Base-by-base conservation (phyloP, 2,113 vertebrate genomes). In the Scatophagus argus region DNA sequence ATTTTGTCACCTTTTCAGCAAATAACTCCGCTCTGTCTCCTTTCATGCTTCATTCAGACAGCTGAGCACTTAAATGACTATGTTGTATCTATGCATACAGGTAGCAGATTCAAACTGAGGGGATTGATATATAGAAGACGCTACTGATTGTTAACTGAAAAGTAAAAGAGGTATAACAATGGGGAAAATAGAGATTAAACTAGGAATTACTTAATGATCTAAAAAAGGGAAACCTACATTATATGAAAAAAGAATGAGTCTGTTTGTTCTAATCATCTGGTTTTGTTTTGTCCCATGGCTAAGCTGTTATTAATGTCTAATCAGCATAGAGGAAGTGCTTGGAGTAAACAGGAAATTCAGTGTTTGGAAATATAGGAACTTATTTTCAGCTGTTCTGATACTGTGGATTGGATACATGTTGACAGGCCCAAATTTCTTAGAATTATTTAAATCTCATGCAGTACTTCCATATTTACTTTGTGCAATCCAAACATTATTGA, bases 341-440 rank as follows among this genome's bases (percentile, higher is more conserved):
- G 9, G 63, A 8, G 67, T 89, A 83, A 91, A 92, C 88, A 88
- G 89, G 91, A 92, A 89, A 76, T 81, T 71, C 47, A n/a, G 4
- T 85, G 83, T 89, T 87, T 79, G 41, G 65, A 63, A 76, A 79
- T 52, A 23, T 58, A 29, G 70, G 47, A 46, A 36, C 62, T 71
- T 11, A 58, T 17, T 44, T 58, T 13, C 13, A 61, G 31, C 43
- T 27, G 29, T 59, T 44, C 2, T 14, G 47, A 41, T 39, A 3
- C 6, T 19, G 32, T 29, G 16, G 47, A 14, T 13, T 60, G 27
- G 21, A 56, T 14, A 5, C 19, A 36, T 2, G 19, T 19, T 6
- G 29, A 72, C 56, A 8, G 9, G 38, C 31, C 58, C 34, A 25
- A 14, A 38, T 76, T 52, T 68, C 21, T 36, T 19, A 10, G 2